Base-by-base conservation (phyloP, 2,113 vertebrate species). In the Nibea coibor region DNA sequence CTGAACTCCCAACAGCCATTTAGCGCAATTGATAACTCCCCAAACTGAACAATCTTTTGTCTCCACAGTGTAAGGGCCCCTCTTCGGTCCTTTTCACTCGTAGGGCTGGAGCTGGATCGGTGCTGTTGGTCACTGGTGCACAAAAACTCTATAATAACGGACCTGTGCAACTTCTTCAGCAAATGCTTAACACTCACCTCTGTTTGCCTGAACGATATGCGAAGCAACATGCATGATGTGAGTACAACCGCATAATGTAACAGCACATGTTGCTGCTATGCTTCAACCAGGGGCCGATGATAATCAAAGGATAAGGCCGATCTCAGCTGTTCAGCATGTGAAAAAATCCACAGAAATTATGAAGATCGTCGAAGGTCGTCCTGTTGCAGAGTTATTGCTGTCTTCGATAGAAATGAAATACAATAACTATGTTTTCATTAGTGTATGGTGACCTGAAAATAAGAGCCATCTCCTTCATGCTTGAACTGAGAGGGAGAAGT, bases 201-300 rank as follows among this genome's bases (percentile, higher is more conserved):
- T 43, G 42, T 88, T 47, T 66, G 22, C 53, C 63, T 88, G 35
- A 58, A 7, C 0, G 45, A 69, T 45, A 80, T 85, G 67, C 20
- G 22, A 47, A 80, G 48, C 45, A 3, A 11, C 57, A 15, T 51
- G 22, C 0, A 47, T 24, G 76, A 83, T 61, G 87, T 86, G 64
- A 84, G 39, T 10, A 28, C 45, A 69, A 28, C 42, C 28, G 16
- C 6, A 50, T 8, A 65, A 19, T 51, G 10, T 65, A 11, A 51
- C n/a, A 51, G 43, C 51, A 19, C n/a, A 45, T 43, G 19, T 66
- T 26, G 51, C 8, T 10, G 31, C 35, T 48, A 51, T 12, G 24
- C 16, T 35, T 73, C 12, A 45, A 11, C 24, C 31, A 4, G 26
- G 19, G 19, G 11, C 20, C 8, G 6, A 8, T 12, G 35, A 24